Conservation (phyloP, 2,113 vertebrate genomes). For the Rhea pennata region DNA sequence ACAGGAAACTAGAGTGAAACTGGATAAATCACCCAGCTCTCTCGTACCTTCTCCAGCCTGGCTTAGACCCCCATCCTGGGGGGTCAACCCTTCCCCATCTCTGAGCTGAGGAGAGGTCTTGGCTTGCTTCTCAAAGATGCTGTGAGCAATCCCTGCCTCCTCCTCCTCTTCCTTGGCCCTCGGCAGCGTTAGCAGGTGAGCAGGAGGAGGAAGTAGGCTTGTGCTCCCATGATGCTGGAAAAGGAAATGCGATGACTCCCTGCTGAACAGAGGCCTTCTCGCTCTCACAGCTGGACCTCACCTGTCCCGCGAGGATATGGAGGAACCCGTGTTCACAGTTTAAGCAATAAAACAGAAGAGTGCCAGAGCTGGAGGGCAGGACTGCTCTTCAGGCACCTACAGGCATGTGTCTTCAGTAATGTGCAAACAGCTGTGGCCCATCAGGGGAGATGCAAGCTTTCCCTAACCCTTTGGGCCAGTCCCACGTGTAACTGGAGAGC, state of each 20-base stretch:
- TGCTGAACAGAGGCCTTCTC: not conserved
- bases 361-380: not conserved
- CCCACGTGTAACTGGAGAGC: not conserved
- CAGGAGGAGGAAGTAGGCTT: fast-evolving
- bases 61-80: too few species aligned
- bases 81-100: not conserved
- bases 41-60: not conserved
- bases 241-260: not conserved
- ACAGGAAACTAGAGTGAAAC: not conserved
- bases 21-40: not conserved
- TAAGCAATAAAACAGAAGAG: not conserved
- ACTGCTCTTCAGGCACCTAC: not conserved
- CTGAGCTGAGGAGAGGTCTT: not conserved
- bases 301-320: not conserved
- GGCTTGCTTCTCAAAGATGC: not conserved
- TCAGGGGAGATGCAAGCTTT: not conserved
- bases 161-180: too few species aligned
- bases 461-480: not conserved
- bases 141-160: not conserved
- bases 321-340: not conserved
- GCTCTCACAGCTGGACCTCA: not conserved
- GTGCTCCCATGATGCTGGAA: fast-evolving
- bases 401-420: not conserved
- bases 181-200: not conserved
- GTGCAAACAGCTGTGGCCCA: not conserved